phyloP scores from a whole-genome alignment of 2,888 invertebrate genomes.

The Beris chalybata region DNA sequence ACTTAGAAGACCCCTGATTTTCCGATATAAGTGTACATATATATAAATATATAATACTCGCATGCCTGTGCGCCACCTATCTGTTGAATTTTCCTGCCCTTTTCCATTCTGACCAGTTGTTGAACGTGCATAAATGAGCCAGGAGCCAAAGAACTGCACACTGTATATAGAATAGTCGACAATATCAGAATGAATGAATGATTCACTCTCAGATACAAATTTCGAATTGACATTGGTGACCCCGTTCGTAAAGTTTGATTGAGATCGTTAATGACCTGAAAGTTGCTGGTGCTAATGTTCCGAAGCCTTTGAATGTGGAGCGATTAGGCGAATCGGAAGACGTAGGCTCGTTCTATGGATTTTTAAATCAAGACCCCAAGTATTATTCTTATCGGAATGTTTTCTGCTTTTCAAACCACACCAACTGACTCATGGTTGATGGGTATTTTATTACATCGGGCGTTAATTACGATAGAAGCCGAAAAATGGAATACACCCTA shows the following conservation, averaged over 20 bases:
- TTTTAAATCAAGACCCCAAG: too few relatives aligned
- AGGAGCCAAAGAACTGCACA: background rate
- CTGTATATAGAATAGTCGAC: too few relatives aligned
- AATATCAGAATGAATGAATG: background rate
- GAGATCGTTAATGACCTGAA: slow-evolving; percentile 3
- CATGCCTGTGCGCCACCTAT: slow-evolving; percentile 25
- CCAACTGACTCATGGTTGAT: too few relatives aligned
- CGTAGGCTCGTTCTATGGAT: too few relatives aligned
- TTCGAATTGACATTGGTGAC: slow-evolving; percentile 35
- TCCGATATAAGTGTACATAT: background rate
- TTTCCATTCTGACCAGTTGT: slow-evolving; percentile 28
- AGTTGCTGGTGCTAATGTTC: too few relatives aligned
- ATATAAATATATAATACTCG: background rate
- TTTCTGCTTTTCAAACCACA: too few relatives aligned
- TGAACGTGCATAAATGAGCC: slow-evolving; percentile 21
- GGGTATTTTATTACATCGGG: too few relatives aligned
- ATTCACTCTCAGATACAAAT: slow-evolving; percentile 18
- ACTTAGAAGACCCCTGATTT: slow-evolving; percentile 19
- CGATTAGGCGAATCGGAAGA: too few relatives aligned
- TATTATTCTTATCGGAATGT: too few relatives aligned
- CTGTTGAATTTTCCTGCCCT: slow-evolving; percentile 23
- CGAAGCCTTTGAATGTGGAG: too few relatives aligned
- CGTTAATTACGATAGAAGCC: too few relatives aligned
- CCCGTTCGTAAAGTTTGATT: slow-evolving; percentile 32
- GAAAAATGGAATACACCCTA: too few relatives aligned